phyloP scores from a whole-genome alignment of 2,797 vertebrate species.

The Bufotes viridis region DNA sequence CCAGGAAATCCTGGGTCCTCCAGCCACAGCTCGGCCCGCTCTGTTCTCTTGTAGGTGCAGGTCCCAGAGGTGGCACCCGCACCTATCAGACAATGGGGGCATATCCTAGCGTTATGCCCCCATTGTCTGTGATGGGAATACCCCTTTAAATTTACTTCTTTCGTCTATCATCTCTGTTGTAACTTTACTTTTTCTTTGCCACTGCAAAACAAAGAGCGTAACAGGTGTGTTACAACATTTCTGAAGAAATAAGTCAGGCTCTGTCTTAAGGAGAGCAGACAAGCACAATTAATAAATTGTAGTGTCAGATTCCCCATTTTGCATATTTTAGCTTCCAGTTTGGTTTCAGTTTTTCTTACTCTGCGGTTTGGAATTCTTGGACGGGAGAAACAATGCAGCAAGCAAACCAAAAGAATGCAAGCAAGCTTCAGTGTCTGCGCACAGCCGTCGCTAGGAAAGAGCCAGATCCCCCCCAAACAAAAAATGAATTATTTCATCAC shows the following conservation, averaged over 20 bases:
- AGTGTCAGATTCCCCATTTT: slow-evolving; percentile 26
- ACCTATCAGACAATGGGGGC: too few species aligned
- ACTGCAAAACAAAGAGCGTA: background rate
- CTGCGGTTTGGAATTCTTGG: slow-evolving; percentile 35
- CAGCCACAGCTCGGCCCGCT: too few species aligned
- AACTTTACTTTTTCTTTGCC: background rate
- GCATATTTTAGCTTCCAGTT: slow-evolving; percentile 30
- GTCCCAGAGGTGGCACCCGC: too few species aligned
- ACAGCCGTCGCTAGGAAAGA: background rate
- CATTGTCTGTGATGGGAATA: too few species aligned
- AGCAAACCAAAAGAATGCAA: slow-evolving; percentile 32
- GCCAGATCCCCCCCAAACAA: background rate
- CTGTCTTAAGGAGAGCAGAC: background rate
- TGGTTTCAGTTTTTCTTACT: slow-evolving; percentile 36
- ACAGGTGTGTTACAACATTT: slow-evolving; percentile 8
- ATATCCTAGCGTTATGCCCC: too few species aligned
- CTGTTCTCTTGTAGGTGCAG: too few species aligned
- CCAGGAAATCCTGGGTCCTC: too few species aligned
- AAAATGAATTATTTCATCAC: slow-evolving; percentile 23
- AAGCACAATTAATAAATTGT: slow-evolving; percentile 32
- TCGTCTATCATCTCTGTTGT: too few species aligned
- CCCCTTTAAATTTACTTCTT: too few species aligned
- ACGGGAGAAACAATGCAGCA: slow-evolving; percentile 1
- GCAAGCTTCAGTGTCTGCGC: background rate
- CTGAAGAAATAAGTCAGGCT: background rate